Base-by-base conservation (phyloP, 64 coral and sea anemone species). In the Trachythela sp. region DNA sequence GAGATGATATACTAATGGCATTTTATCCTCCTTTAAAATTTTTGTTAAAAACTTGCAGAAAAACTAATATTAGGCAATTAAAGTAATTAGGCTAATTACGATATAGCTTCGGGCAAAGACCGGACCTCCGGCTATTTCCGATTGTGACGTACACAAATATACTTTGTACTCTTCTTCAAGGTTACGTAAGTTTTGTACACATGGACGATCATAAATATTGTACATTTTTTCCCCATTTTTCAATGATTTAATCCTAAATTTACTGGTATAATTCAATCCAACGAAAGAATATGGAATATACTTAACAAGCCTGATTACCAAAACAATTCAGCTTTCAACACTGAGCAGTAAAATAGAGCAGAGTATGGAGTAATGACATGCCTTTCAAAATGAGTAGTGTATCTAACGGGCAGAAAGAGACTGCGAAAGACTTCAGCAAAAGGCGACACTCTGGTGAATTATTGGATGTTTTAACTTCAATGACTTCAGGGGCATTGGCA, bases 401-500 rank as follows among this genome's bases (percentile, higher is more conserved):
- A 9, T 80, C 37, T 17, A 39, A 37, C 15, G 17, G 2, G 34
- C 9, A 35, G 14, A 77, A 35, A 38, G 75, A 80, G 15, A 37
- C 75, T 80, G 9, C 33, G 9, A 80, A 36, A 39, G 20, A 68
- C 18, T 68, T 31, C 4, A 31, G 59, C 59, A 80, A 30, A 80
- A 36, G 34, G 30, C 26, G 15, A 36, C 37, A 80, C 9, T 15
- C 37, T 3, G 56, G 26, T 58, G 92, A 89, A 37, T 77, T 89
- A 38, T 88, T 91, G 80, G 96, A 99, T 86, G 85, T 99, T 27
- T 87, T 99, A 77, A 93, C 87, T 20, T 99, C 96, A 52, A 84
- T 99, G 84, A 89, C 89, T 31, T 94, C 96, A 50, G 96, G 96
- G 26, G 96, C 96, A 32, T 84, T 94, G 36, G 96, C 96, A 84